These are phyloP conservation scores for Paracentrotus lividus DNA, from an alignment of 53 echinoderm and acorn worm genomes.

Conservation along the genomic window DNA sequence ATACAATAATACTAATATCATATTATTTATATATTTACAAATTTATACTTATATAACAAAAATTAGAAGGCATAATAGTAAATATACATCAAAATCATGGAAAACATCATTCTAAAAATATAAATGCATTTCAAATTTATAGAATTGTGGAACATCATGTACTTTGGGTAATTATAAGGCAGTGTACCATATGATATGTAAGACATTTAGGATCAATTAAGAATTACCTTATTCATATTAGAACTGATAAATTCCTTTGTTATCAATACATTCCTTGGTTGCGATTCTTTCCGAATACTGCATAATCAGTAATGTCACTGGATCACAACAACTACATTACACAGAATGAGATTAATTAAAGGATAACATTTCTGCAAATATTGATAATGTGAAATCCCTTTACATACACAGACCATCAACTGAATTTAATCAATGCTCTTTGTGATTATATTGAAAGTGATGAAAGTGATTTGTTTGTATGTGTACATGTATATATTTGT, in stretches of 20 bases:
- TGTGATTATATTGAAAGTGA: background rate
- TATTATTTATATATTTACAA: slow-evolving; percentile 26
- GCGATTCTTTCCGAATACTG: background rate
- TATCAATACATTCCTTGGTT: background rate
- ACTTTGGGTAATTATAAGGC: background rate
- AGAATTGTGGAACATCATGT: background rate
- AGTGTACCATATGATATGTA: background rate
- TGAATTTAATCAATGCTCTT: background rate
- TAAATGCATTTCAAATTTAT: background rate
- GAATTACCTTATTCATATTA: background rate
- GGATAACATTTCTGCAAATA: background rate
- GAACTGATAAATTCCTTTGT: background rate
- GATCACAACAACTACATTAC: background rate
- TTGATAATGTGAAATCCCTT: background rate
- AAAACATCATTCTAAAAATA: slow-evolving; percentile 21
- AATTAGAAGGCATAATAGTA: background rate
- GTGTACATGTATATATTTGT: background rate
- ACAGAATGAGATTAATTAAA: background rate
- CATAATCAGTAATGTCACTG: background rate
- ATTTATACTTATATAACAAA: background rate
- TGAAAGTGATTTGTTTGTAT: background rate
- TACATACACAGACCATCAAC: background rate
- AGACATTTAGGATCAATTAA: background rate
- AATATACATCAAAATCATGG: background rate
- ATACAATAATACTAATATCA: background rate